These are phyloP conservation scores for Zaprionus capensis DNA, from an alignment of 1,140 invertebrate species.

Conservation along the genomic window DNA sequence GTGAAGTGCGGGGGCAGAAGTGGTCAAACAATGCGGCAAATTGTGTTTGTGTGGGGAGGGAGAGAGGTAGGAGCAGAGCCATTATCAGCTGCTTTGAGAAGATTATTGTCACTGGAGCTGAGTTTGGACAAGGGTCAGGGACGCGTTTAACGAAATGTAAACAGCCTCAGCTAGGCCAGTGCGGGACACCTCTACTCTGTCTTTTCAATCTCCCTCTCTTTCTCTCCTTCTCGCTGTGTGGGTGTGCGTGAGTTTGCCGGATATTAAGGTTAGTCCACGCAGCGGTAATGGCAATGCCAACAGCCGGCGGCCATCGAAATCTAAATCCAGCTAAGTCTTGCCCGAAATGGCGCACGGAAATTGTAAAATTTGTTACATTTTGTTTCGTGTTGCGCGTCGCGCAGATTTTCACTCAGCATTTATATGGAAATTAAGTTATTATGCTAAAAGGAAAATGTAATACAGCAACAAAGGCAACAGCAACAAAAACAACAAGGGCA, in stretches of 20 bases:
- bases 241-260: slow-evolving; percentile 41
- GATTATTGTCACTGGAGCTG: slow-evolving; percentile 48
- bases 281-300: slow-evolving; percentile 72
- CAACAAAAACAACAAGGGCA: too few species aligned
- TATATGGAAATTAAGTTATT: slow-evolving; percentile 47
- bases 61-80: slow-evolving; percentile 36
- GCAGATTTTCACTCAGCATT: slow-evolving; percentile 46
- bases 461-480: slow-evolving; percentile 11
- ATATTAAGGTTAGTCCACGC: slow-evolving; percentile 77
- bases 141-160: slow-evolving; percentile 71
- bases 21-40: slow-evolving; percentile 27
- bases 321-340: slow-evolving; percentile 41
- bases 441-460: slow-evolving; percentile 34
- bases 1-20: background rate
- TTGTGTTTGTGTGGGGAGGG: background rate
- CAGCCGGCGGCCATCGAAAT: slow-evolving; percentile 61
- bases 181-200: slow-evolving; percentile 33
- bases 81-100: slow-evolving; percentile 75
- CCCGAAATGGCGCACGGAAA: slow-evolving; percentile 64
- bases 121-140: slow-evolving; percentile 63
- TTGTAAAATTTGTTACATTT: slow-evolving; percentile 78
- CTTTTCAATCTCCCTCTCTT: background rate
- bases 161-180: slow-evolving; percentile 48
- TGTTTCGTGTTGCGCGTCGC: slow-evolving; percentile 33
- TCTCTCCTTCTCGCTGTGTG: background rate